These are phyloP conservation scores for Lycophotia porphyrea DNA, from an alignment of 2,888 invertebrate genomes.

Conservation along the genomic window DNA sequence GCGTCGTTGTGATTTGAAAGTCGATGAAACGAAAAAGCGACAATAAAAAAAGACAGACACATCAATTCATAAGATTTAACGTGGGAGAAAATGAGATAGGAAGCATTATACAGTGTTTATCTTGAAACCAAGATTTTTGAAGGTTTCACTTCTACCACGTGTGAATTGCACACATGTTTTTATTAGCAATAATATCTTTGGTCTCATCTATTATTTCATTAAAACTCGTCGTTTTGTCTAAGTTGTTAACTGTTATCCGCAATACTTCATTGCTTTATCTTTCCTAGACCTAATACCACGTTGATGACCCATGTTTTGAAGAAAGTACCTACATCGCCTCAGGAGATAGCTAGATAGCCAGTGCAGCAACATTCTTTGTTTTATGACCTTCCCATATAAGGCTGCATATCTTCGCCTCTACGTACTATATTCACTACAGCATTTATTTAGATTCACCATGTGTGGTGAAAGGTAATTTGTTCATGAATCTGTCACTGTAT, in stretches of 20 bases:
- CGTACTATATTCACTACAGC: constrained; percentile 20
- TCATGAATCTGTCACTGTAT: constrained; percentile 13
- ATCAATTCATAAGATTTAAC: too few species aligned
- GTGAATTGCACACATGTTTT: too few species aligned
- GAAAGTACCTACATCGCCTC: constrained; percentile 20
- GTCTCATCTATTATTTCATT: background rate
- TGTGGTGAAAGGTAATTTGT: constrained; percentile 35
- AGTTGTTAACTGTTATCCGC: background rate
- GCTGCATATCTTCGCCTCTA: constrained; percentile 29
- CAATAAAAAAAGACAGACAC: too few species aligned
- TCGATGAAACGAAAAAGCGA: too few species aligned
- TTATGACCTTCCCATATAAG: constrained; percentile 39
- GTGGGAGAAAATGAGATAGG: too few species aligned
- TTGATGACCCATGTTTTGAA: constrained; percentile 20
- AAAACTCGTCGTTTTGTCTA: background rate
- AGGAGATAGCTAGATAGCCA: constrained; percentile 16
- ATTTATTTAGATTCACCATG: constrained; percentile 32
- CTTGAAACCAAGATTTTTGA: too few species aligned
- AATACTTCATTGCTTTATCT: background rate
- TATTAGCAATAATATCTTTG: background rate
- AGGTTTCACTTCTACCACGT: too few species aligned
- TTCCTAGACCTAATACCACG: constrained; percentile 1
- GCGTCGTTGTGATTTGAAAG: too few species aligned
- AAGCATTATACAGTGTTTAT: too few species aligned
- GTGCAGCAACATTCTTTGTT: constrained; percentile 41